These are phyloP conservation scores for Mycteria americana DNA, from an alignment of 2,797 vertebrate species.

Conservation along the genomic window DNA sequence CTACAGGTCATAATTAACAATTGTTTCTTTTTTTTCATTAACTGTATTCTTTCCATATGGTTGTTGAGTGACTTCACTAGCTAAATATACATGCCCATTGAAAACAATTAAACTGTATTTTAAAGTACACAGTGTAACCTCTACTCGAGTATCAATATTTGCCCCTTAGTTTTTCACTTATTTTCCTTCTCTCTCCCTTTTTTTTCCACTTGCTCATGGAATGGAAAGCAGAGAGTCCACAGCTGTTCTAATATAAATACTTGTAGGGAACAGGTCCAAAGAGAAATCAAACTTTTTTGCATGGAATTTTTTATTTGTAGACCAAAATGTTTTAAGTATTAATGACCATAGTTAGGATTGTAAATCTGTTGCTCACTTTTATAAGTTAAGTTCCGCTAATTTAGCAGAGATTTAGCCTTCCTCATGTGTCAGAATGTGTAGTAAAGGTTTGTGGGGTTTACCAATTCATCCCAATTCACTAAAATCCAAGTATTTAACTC, in stretches of 20 bases:
- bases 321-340: not conserved
- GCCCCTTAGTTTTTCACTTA: not conserved
- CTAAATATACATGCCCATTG: constrained; percentile 1
- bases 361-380: not conserved
- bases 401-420: not conserved
- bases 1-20: not conserved
- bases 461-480: not conserved
- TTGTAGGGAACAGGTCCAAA: not conserved
- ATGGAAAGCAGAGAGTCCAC: not conserved
- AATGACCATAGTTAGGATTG: not conserved
- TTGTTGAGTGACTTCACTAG: not conserved
- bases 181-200: not conserved
- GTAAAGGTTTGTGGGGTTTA: not conserved
- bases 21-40: not conserved
- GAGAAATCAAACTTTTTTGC: not conserved
- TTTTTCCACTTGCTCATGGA: not conserved
- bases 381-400: not conserved
- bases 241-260: not conserved
- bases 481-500: not conserved
- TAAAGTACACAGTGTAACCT: constrained; percentile 11
- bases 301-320: not conserved
- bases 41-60: constrained; percentile 1
- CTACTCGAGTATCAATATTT: not conserved
- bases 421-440: not conserved
- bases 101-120: constrained; percentile 21